Evolutionary conservation across 2,113 vertebrate genomes (phyloP).

Genomic region (Hypomesus transpacificus): DNA sequence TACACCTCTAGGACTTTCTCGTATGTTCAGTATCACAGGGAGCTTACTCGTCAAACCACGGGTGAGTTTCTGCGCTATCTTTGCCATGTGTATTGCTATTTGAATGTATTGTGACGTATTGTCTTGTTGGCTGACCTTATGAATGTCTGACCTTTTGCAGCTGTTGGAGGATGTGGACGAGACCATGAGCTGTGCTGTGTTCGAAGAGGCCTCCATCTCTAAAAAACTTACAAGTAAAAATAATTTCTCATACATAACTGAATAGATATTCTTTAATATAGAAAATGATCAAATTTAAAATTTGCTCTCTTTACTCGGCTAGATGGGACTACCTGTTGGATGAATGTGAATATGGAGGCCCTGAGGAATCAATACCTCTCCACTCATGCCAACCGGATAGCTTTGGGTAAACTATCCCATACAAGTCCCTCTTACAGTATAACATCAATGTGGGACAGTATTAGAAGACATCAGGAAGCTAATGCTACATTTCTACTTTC

Average conservation of each 20-base stretch:
- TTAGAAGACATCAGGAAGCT: not conserved
- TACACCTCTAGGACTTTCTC: constrained; percentile 82
- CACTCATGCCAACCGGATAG: constrained; percentile 69
- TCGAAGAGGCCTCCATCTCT: constrained; percentile 80
- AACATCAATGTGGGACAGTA: not conserved
- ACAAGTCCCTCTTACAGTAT: not conserved
- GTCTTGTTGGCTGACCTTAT: too few relatives aligned
- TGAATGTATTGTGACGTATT: not conserved
- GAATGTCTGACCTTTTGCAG: constrained; percentile 49
- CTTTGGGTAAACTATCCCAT: constrained; percentile 67
- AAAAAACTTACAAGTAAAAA: constrained; percentile 55
- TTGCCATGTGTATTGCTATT: not conserved
- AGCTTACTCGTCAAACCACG: constrained; percentile 83
- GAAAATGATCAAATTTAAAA: not conserved
- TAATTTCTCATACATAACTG: not conserved
- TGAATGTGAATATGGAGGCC: constrained; percentile 69
- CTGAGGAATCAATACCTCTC: constrained; percentile 72
- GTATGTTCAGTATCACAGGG: constrained; percentile 83
- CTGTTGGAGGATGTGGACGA: constrained; percentile 83
- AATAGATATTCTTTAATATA: not conserved
- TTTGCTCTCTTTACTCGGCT: not conserved
- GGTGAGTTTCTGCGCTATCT: constrained; percentile 62
- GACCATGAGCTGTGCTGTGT: constrained; percentile 76
- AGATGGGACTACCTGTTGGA: constrained; percentile 74
- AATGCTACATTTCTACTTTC: constrained; percentile 1